These are phyloP conservation scores for Adelosebastes latens DNA, from an alignment of 2,797 vertebrate species.

Conservation along the genomic window DNA sequence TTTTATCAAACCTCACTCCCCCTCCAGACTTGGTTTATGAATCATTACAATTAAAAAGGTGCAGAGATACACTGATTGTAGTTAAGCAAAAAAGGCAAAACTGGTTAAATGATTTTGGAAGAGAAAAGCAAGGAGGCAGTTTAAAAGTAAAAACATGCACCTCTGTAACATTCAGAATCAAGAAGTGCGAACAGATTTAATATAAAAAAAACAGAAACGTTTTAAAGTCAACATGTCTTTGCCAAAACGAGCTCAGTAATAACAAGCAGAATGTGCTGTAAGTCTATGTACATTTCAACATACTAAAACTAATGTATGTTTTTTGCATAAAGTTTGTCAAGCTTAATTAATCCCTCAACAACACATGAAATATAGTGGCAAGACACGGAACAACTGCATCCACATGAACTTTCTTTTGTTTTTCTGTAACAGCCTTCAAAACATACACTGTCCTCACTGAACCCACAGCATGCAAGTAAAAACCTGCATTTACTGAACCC, in stretches of 20 bases:
- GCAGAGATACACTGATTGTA: constrained; percentile 74
- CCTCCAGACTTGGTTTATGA: constrained; percentile 63
- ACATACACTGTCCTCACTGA: background rate
- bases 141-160: constrained; percentile 53
- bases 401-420: background rate
- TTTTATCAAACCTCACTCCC: constrained; percentile 30
- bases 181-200: constrained; percentile 67
- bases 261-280: constrained; percentile 60
- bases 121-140: constrained; percentile 53
- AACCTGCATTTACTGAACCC: constrained; percentile 11
- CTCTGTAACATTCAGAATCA: constrained; percentile 73
- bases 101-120: constrained; percentile 61
- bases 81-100: constrained; percentile 60
- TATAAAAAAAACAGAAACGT: constrained; percentile 59
- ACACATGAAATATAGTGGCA: constrained; percentile 16
- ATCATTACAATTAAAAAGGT: constrained; percentile 63
- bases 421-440: constrained; percentile 38
- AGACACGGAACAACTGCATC: constrained; percentile 2
- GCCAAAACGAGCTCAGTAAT: constrained; percentile 42
- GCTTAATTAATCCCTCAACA: constrained; percentile 53
- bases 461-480: background rate
- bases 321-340: constrained; percentile 62
- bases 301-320: constrained; percentile 33
- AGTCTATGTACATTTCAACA: constrained; percentile 69
- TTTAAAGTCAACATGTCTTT: constrained; percentile 41